These are phyloP conservation scores for Hyaena hyaena DNA, from an alignment of 2,113 vertebrate species.

Conservation along the genomic window DNA sequence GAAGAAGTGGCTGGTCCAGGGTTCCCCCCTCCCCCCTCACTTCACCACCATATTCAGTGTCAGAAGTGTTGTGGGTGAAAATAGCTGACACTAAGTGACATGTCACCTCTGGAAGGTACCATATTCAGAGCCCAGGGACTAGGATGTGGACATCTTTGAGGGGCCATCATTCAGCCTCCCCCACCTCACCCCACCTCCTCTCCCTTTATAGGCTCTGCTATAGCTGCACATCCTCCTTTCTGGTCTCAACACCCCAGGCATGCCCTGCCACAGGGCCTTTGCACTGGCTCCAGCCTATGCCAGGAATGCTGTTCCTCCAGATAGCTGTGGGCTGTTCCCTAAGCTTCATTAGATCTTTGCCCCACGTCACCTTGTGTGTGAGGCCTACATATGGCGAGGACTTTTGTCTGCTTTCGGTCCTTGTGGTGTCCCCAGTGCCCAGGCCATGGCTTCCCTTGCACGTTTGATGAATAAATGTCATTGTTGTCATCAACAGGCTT, in stretches of 20 bases:
- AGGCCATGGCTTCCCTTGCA: neutral
- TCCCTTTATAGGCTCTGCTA: neutral
- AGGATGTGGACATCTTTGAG: neutral
- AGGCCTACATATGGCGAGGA: no score
- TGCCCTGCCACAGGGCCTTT: neutral
- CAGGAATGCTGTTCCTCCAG: neutral
- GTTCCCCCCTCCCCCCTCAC: no score
- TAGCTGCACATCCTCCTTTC: no score
- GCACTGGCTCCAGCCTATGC: neutral
- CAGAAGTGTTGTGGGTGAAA: neutral
- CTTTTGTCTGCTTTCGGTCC: neutral
- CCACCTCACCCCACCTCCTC: neutral
- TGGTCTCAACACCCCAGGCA: neutral
- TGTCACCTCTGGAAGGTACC: neutral
- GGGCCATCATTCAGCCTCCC: neutral
- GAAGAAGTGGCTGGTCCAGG: neutral
- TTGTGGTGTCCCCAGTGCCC: neutral
- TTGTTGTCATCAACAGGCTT: neutral
- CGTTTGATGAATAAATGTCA: neutral
- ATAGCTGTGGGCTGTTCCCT: neutral
- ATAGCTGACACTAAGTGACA: neutral
- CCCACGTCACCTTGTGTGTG: neutral
- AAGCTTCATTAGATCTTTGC: neutral
- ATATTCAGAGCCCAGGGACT: neutral
- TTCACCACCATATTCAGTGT: neutral